Evolutionary conservation across 2,888 invertebrate species (phyloP), one percentile per base, ranked within the genome.

Genomic region (Cataglyphis rosenhaueri): DNA sequence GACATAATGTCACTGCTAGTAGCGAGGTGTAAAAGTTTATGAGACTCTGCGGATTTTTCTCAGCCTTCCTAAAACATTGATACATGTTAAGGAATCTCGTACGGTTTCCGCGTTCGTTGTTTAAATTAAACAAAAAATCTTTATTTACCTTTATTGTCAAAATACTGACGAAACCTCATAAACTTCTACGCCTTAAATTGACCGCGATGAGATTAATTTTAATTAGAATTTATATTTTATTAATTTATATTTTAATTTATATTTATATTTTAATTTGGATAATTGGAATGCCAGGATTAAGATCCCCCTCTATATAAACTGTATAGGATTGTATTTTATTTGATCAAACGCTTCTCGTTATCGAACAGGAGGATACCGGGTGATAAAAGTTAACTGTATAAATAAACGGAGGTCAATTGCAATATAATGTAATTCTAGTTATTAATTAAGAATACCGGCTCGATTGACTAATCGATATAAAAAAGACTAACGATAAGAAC

Each of bases 321-420:
- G 38, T 10, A 21, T 18, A 25, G 18, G 10, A 4, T 38, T 35
- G 35, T 35, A 35, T 21, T 52, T 71, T 5, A 5, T 61, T 21
- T 15, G 29, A 74, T 29, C 15, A 73, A 29, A 44, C n/a, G 1
- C 25, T 38, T 71, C 25, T 38, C 71, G 25, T 57, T 25, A 10
- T 21, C 35, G n/a, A 38, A 38, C 74, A 35, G 65, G 18, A 65
- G 65, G 66, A 32, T 55, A 35, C 12, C 62, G 12, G 41, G 71
- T 59, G 61, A 57, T 64, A 74, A 52, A 52, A 44, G 55, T 74
- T 83, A 81, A 82, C 83, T 86, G 83, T 83, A 85, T 84, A 85
- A 86, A 86, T 66, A 88, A 89, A 89, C 81, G 78, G 66, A 89
- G 86, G 89, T 89, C 89, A 89, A 89, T 89, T 89, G 89, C 85